These are phyloP conservation scores for Gobionotothen gibberifrons DNA, from an alignment of 2,797 vertebrate genomes.

Conservation along the genomic window DNA sequence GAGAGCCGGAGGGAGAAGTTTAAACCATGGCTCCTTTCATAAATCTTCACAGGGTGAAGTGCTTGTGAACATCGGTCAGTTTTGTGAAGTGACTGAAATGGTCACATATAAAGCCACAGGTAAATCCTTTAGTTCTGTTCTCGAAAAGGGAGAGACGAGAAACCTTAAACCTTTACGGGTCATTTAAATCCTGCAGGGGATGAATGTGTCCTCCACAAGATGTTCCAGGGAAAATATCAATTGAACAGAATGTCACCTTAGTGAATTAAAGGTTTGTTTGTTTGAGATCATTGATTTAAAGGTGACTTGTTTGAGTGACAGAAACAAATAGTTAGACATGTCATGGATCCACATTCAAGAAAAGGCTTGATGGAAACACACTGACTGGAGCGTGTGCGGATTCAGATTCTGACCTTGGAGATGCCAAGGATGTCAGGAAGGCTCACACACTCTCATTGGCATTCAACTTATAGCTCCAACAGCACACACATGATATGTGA, in stretches of 20 bases:
- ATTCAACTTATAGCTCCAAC: conserved; percentile 69
- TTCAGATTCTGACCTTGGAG: conserved; percentile 77
- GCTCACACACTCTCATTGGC: conserved; percentile 71
- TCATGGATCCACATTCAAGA: conserved; percentile 53
- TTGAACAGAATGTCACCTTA: conserved; percentile 22
- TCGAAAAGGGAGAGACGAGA: not conserved
- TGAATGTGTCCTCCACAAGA: not conserved
- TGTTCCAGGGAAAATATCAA: conserved; percentile 11
- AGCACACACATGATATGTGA: conserved; percentile 75
- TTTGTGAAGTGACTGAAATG: too few species aligned
- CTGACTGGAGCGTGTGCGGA: conserved; percentile 60
- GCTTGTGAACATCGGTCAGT: not conserved
- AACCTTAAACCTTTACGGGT: not conserved
- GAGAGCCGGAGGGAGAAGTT: not conserved
- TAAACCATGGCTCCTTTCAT: not conserved
- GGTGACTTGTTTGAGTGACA: conserved; percentile 57
- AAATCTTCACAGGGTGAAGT: not conserved
- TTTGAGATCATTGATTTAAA: conserved; percentile 44
- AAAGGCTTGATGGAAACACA: conserved; percentile 45
- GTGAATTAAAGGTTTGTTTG: conserved; percentile 31
- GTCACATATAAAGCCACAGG: too few species aligned
- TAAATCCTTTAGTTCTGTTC: not conserved
- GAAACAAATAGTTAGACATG: conserved; percentile 59
- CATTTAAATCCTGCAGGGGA: conserved; percentile 10
- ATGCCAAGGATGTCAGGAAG: conserved; percentile 71